Base-by-base conservation (phyloP, 37 sponge, comb jelly and placozoan species). In the Oopsacas minuta region DNA sequence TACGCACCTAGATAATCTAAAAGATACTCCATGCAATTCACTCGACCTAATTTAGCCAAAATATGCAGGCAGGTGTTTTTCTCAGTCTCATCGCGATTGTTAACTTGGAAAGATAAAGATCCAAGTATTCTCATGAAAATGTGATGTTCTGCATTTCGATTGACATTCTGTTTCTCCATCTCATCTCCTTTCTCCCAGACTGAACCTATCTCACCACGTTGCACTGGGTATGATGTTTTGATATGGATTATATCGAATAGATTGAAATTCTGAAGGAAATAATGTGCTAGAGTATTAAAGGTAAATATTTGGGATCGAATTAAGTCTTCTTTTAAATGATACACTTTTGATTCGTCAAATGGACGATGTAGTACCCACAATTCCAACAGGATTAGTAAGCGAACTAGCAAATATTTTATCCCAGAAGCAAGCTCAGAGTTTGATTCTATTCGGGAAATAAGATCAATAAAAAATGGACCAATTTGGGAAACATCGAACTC, bases 301-400 rank as follows among this genome's bases (percentile, higher is more conserved):
- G 75, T 61, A 34, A 61, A 61, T 3, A 61, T 12, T 25, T n/a
- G 5, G 1, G 75, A 61, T 25, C 28, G 22, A n/a, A 61, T n/a
- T 25, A 61, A 34, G 5, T 61, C 75, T 61, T 61, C 75, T n/a
- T 61, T 61, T 34, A 61, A n/a, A 12, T 61, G 75, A n/a, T 61
- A 61, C 30, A 61, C 30, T 61, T 34, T 61, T n/a, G 75, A 61
- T 34, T 61, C 75, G 28, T 61, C 75, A 25, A 25, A 7, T 5
- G 75, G 75, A 61, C 75, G 75, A 61, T 61, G 30, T n/a, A 61
- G 28, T n/a, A 61, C 22, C 75, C 75, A 61, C 28, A 61, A n/a
- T 12, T 61, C 75, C 30, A 61, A n/a, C 75, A 61, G 20, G 22
- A 61, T 61, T 10, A 61, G 28, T 25, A 32, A 61, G 5, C 75